A percentile compares a stretch with the other conserved stretches of the same genome.
Evolutionary conservation across 2,888 invertebrate species (phyloP).

Genomic region (Drosophila kuntzei): DNA sequence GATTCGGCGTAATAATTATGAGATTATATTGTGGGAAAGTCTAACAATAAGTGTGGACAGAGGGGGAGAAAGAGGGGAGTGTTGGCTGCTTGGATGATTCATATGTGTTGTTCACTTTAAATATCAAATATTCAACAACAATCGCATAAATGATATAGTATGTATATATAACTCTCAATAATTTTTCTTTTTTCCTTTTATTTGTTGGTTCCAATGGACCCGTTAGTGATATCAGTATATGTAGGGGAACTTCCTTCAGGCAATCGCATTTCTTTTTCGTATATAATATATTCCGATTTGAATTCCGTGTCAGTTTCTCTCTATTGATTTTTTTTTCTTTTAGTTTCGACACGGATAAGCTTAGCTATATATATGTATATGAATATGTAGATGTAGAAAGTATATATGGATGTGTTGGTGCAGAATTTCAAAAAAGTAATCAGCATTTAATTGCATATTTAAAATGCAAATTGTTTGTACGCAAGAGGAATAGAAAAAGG

Average conservation of each 20-base stretch:
- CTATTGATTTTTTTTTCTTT: slow-evolving; percentile 11
- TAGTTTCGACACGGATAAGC: slow-evolving; percentile 1
- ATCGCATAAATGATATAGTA: slow-evolving; percentile 48
- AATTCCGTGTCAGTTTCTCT: slow-evolving; percentile 1
- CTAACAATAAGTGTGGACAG: slow-evolving; percentile 54
- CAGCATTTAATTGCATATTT: slow-evolving; percentile 28
- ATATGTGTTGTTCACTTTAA: slow-evolving; percentile 67
- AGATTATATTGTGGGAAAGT: slow-evolving; percentile 54
- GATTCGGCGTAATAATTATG: slow-evolving; percentile 51
- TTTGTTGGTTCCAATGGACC: slow-evolving; percentile 30
- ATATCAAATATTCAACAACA: slow-evolving; percentile 75
- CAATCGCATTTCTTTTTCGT: neutral
- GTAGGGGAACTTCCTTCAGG: neutral
- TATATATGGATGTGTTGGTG: slow-evolving; percentile 16
- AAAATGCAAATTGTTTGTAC: slow-evolving; percentile 37
- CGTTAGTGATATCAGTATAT: slow-evolving; percentile 44
- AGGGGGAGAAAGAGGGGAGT: neutral
- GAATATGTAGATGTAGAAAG: slow-evolving; percentile 9
- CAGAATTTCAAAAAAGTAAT: slow-evolving; percentile 30
- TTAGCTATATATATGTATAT: slow-evolving; percentile 6
- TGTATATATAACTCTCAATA: slow-evolving; percentile 44
- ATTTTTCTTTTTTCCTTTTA: slow-evolving; percentile 5
- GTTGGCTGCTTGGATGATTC: slow-evolving; percentile 44
- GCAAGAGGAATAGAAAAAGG: slow-evolving; percentile 24
- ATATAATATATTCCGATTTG: slow-evolving; percentile 9